A percentile compares a stretch with the other conserved stretches of the same genome.
These are phyloP conservation scores for Sarcophilus harrisii DNA, from an alignment of 2,797 vertebrate species.

Conservation along the genomic window DNA sequence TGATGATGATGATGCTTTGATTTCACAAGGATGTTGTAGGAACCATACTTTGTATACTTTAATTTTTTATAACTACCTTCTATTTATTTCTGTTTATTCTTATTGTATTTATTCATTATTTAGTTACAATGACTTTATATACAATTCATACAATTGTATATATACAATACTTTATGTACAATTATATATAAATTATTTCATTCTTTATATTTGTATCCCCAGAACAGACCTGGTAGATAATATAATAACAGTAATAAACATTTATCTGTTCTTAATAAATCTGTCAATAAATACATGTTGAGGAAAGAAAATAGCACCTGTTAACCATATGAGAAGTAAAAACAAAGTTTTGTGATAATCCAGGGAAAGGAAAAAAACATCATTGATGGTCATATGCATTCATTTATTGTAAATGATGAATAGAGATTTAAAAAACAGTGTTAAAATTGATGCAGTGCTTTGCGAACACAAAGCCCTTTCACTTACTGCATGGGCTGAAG, in stretches of 20 bases:
- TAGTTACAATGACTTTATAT: neutral
- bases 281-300: neutral
- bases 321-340: neutral
- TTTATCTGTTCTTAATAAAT: neutral
- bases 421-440: neutral
- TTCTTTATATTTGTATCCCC: neutral
- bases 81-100: neutral
- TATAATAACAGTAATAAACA: neutral
- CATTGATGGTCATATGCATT: neutral
- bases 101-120: neutral
- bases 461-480: neutral
- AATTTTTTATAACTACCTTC: neutral
- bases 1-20: neutral
- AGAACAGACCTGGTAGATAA: neutral
- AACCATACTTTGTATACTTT: neutral
- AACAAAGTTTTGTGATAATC: neutral
- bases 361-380: neutral
- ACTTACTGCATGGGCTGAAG: neutral
- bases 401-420: neutral
- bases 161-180: too few relatives aligned
- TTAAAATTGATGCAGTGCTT: neutral
- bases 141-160: too few relatives aligned
- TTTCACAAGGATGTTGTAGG: neutral
- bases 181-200: neutral
- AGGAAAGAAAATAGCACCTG: neutral